Evolutionary conservation across 2,888 invertebrate species (phyloP), one percentile per base, ranked within the genome.

Genomic region (Agrilus biguttatus): DNA sequence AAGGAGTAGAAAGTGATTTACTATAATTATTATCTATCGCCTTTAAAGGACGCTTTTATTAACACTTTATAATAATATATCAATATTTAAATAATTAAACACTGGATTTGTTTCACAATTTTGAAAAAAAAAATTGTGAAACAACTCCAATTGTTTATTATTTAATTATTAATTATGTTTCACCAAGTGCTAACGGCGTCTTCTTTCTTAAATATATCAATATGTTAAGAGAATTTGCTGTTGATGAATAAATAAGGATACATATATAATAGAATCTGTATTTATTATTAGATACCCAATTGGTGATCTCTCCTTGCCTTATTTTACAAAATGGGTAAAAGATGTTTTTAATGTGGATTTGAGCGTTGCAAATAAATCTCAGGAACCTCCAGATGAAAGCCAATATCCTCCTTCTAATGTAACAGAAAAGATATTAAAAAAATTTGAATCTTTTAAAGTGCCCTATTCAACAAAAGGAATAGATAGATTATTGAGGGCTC

Each of bases 401-500:
- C 69, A 71, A 17, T 86, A 77, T 59, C 85, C 87, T 0, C 65
- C 73, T 14, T 77, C 87, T 40, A 72, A 75, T 14, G 62, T 84
- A 8, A 74, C 80, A 41, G 61, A 62, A 33, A 70, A 71, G 36
- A 75, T 85, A 41, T 57, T 80, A 36, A 62, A 74, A 5, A 77
- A 75, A 35, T 55, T 89, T 32, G 59, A 69, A 36, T 55, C 63
- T 14, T 59, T 70, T 2, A 66, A 69, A 4, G 71, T 87, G 35
- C 67, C 73, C 2, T 71, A 73, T 60, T 84, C 88, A 0, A 67
- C 74, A 33, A 80, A 87, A 41, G 87, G 86, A 0, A 72, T 85
- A 53, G 95, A 95, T 60, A 72, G 96, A 36, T 67, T 95, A 45
- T 77, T 91, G 50, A 73, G 95, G 47, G 83, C 90, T 1, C 95